phyloP scores from a whole-genome alignment of 2,113 vertebrate species.

The Climacteris rufus region DNA sequence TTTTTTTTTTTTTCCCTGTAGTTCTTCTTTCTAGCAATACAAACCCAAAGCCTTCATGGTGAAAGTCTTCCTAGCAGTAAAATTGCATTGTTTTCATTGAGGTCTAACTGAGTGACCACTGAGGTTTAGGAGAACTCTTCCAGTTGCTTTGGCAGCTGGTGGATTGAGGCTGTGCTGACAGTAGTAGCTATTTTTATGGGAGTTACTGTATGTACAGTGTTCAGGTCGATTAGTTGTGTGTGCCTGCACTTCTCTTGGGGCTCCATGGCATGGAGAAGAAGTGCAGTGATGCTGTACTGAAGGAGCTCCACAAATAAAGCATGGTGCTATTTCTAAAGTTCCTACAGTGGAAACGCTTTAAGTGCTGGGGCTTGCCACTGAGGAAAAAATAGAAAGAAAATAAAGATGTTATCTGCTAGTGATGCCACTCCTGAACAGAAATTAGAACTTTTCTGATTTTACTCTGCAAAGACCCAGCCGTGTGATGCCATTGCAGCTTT shows the following conservation, averaged over 20 bases:
- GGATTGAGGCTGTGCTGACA: not conserved
- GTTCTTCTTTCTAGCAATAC: slow-evolving; percentile 42
- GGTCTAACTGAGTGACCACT: not conserved
- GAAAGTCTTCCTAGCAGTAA: not conserved
- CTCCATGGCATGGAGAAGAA: not conserved
- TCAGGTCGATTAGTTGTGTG: not conserved
- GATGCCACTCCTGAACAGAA: not conserved
- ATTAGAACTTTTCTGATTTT: not conserved
- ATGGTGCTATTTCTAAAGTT: not conserved
- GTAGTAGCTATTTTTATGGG: not conserved
- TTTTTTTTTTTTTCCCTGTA: not conserved
- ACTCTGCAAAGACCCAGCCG: not conserved
- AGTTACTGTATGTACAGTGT: not conserved
- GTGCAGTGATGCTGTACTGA: not conserved
- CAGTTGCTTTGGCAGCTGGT: not conserved
- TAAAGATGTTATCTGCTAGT: not conserved
- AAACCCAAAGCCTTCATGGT: not conserved
- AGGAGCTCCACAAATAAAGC: not conserved
- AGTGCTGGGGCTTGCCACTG: not conserved
- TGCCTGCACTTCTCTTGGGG: not conserved
- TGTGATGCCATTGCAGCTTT: not conserved
- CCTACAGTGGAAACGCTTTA: not conserved
- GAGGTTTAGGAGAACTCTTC: not conserved
- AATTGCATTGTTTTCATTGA: not conserved
- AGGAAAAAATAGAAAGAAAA: not conserved